A percentile compares a stretch with the other conserved stretches of the same genome.
Evolutionary conservation across 2,113 vertebrate species (phyloP).

Genomic region (Bufo gargarizans): DNA sequence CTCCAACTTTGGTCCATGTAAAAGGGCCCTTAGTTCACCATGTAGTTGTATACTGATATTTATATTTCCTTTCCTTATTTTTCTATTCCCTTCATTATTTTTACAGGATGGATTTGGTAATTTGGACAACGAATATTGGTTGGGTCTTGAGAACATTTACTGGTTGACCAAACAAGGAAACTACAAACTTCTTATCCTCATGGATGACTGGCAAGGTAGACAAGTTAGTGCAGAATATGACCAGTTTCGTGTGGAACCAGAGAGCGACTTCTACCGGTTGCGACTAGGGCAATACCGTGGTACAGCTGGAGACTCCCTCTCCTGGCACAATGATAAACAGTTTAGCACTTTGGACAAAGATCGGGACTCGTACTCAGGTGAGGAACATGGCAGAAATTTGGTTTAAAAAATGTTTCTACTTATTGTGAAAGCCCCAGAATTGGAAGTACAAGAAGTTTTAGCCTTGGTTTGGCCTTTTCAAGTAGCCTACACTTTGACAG

Average conservation of each 20-base stretch:
- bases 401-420: neutral
- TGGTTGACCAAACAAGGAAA: slow-evolving; percentile 79
- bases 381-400: neutral
- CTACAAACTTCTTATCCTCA: slow-evolving; percentile 78
- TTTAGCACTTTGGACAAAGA: slow-evolving; percentile 90
- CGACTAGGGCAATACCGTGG: slow-evolving; percentile 84
- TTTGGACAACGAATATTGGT: slow-evolving; percentile 88
- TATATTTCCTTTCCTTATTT: neutral
- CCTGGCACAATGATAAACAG: slow-evolving; percentile 89
- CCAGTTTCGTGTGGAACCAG: slow-evolving; percentile 81
- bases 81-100: neutral
- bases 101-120: slow-evolving; percentile 85
- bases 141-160: slow-evolving; percentile 84
- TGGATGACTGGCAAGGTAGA: slow-evolving; percentile 89
- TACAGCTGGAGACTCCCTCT: slow-evolving; percentile 86
- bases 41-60: neutral
- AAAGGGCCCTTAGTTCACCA: neutral
- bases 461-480: neutral
- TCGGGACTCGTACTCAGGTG: slow-evolving; percentile 83
- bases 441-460: neutral
- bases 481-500: neutral
- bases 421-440: neutral
- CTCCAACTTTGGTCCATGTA: too few species aligned
- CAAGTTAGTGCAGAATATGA: slow-evolving; percentile 82
- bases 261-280: slow-evolving; percentile 85